Percentiles rank a stretch among this genome's conserved stretches.
phyloP scores from a whole-genome alignment of 2,113 vertebrate genomes.

The Scolopax mira region DNA sequence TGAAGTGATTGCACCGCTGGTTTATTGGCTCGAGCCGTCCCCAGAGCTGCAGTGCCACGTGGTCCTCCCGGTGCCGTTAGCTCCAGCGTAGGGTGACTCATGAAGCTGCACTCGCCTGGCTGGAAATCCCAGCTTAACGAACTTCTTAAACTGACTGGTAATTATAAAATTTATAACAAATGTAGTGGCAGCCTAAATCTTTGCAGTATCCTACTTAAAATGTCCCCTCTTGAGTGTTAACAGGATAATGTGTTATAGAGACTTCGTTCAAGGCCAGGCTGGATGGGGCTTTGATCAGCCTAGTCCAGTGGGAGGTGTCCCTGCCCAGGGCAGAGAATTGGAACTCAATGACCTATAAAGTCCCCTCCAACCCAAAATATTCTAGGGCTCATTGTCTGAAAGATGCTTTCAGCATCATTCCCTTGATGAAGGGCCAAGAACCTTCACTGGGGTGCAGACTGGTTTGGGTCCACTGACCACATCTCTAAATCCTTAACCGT shows the following conservation, averaged over 20 bases:
- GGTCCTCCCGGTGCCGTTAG: neutral
- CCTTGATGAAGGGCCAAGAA: neutral
- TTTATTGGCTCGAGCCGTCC: neutral
- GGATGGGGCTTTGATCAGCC: neutral
- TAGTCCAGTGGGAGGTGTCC: neutral
- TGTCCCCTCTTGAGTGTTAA: neutral
- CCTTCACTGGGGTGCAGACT: neutral
- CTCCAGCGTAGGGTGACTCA: neutral
- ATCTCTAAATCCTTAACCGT: neutral
- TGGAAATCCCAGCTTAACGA: neutral
- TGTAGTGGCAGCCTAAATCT: neutral
- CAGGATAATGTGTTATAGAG: neutral
- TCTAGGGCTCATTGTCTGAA: too few relatives aligned
- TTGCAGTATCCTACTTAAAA: neutral
- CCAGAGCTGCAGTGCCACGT: neutral
- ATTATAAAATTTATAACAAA: neutral
- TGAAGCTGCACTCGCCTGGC: neutral
- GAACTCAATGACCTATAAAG: neutral
- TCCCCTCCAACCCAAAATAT: neutral
- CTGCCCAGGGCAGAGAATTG: neutral
- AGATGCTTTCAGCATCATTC: neutral
- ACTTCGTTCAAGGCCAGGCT: neutral
- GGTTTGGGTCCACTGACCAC: neutral
- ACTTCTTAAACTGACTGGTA: neutral
- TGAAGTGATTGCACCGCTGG: accelerated